phyloP scores from a whole-genome alignment of 2,888 invertebrate species.

The Megastigmus dorsalis region DNA sequence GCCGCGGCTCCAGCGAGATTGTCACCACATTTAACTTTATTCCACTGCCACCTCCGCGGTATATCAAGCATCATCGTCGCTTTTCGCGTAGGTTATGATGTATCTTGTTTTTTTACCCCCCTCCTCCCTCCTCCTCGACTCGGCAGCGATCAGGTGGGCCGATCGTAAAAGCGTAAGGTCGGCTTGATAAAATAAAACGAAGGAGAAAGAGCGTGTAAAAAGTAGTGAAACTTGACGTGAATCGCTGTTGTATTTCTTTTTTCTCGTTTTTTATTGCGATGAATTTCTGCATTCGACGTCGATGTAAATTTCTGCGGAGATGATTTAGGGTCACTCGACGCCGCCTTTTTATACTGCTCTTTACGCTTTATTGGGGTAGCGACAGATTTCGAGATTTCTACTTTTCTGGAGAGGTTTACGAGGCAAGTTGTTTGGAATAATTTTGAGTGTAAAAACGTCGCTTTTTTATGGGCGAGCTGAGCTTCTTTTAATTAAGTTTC shows the following conservation, averaged over 20 bases:
- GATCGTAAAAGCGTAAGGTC: conserved; percentile 21
- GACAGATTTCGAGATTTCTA: too few relatives aligned
- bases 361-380: too few relatives aligned
- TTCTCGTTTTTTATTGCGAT: conserved; percentile 4
- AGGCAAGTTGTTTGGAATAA: too few relatives aligned
- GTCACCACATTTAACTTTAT: conserved; percentile 61
- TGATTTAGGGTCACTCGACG: too few relatives aligned
- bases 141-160: not conserved
- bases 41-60: conserved; percentile 20
- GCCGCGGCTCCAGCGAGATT: conserved; percentile 56
- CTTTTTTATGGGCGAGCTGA: too few relatives aligned
- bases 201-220: too few relatives aligned
- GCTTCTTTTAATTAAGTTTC: too few relatives aligned
- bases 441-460: too few relatives aligned
- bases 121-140: not conserved
- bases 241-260: not conserved
- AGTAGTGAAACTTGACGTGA: not conserved
- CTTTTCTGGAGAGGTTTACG: too few relatives aligned
- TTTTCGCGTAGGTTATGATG: too few relatives aligned
- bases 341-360: too few relatives aligned
- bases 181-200: conserved; percentile 22
- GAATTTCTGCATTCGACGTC: not conserved
- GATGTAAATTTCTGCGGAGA: not conserved
- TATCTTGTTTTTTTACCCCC: too few relatives aligned
- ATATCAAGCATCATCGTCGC: not conserved